Conservation (phyloP, 2,797 vertebrate genomes). For the Pygocentrus nattereri region DNA sequence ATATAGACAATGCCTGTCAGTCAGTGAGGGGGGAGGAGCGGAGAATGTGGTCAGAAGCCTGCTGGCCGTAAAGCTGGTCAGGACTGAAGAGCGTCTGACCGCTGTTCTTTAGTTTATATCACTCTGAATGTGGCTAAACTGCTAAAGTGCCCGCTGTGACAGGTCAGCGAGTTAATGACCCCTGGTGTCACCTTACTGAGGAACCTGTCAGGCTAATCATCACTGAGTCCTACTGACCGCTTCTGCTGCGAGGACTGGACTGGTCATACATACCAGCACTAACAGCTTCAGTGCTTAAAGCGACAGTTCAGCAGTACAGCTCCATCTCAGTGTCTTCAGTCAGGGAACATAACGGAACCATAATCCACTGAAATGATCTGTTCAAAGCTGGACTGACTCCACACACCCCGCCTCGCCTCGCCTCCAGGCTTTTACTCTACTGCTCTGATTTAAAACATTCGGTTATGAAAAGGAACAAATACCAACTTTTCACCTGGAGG, state of each 20-base stretch:
- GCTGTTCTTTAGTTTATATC: background rate
- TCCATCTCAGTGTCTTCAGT: no score
- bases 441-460: no score
- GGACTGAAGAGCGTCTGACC: conserved; percentile 8
- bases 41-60: background rate
- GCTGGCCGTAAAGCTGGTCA: background rate
- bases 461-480: no score
- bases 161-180: background rate
- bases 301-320: background rate
- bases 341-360: no score
- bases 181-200: conserved; percentile 21
- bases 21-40: conserved; percentile 22
- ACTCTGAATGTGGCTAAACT: background rate
- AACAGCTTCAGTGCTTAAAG: background rate
- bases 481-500: no score
- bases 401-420: no score
- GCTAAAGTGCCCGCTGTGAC: conserved; percentile 12
- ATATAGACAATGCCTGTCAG: conserved; percentile 78
- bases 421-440: no score
- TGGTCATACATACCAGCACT: background rate
- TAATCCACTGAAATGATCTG: no score
- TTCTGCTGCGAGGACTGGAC: background rate
- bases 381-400: no score
- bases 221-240: background rate
- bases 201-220: background rate